These are phyloP conservation scores for Tyto alba DNA, from an alignment of 2,113 vertebrate genomes.

Conservation along the genomic window DNA sequence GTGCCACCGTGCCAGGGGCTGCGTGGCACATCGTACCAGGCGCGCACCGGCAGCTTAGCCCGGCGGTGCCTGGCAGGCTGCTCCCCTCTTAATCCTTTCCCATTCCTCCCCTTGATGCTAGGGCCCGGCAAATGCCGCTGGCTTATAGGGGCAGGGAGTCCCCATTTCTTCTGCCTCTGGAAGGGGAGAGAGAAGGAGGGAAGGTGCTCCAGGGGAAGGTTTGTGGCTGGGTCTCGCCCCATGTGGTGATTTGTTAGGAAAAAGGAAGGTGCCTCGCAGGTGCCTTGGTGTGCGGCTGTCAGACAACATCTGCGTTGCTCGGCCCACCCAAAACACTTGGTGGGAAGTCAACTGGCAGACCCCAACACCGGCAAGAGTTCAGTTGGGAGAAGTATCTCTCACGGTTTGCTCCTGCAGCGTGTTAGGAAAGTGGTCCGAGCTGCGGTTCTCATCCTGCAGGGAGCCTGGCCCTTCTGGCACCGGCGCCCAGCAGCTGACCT, in stretches of 20 bases:
- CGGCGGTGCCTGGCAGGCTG: background rate
- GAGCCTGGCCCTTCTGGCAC: background rate
- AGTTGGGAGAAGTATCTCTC: background rate
- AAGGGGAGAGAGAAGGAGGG: background rate
- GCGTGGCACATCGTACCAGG: fast-evolving
- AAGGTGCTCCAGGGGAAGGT: background rate
- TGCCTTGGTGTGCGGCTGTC: background rate
- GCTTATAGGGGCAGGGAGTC: background rate
- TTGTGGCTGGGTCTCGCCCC: background rate
- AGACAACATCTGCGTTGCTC: background rate
- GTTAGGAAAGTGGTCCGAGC: background rate
- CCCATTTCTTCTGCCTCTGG: background rate
- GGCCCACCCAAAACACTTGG: background rate
- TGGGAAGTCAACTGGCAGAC: background rate
- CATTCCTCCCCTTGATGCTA: background rate
- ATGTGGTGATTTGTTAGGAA: fast-evolving
- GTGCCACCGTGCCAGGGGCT: fast-evolving
- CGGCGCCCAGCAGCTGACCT: fast-evolving
- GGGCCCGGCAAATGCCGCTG: background rate
- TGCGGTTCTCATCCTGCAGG: background rate
- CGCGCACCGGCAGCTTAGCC: background rate
- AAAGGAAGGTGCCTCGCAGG: background rate
- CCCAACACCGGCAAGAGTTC: background rate
- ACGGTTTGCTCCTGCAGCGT: fast-evolving
- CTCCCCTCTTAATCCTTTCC: background rate